Evolutionary conservation across 1,140 invertebrate genomes (phyloP), one percentile per base, ranked within the genome.

Genomic region (Trichoplusia ni): DNA sequence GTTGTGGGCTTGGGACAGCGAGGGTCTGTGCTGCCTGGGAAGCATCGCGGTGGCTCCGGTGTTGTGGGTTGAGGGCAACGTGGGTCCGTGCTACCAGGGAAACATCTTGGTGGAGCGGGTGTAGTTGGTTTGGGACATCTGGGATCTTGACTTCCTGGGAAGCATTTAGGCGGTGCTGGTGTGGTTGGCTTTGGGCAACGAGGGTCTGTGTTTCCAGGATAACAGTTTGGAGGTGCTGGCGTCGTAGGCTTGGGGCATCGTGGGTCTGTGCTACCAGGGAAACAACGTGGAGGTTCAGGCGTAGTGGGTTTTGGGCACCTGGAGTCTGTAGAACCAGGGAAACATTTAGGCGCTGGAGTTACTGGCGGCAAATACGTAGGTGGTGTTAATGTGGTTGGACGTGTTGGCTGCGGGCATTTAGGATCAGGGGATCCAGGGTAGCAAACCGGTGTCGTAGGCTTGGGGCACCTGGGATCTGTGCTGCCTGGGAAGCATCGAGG

Each of bases 341-440:
- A 78, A 35, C 74, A 77, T 21, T 42, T 51, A 1, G 78, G 81
- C 19, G 65, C 31, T 18, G 67, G 23, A 8, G 72, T 56, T 19
- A 54, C 27, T 47, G 81, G 69, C 31, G 53, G 71, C 1, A 70
- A 37, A n/a, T 64, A 67, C 4, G 60, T 64, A 0, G 70, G 66
- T 21, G 69, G 64, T 2, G 54, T 69, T 13, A 66, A 19, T n/a
- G 70, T 56, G 7, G 69, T 81, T 4, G 75, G 51, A 67, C 69
- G 63, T 0, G 75, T 16, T 35, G 76, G 73, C n/a, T 64, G 65
- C 4, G 77, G 79, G 38, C 86, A 90, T 31, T 83, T 69, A n/a
- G 89, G 84, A 77, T 92, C 91, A 0, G 62, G 78, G 7, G 86
- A 90, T 9, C 92, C 91, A n/a, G 91, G 91, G 58, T 82, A 87